Evolutionary conservation across 2,888 invertebrate genomes (phyloP), one percentile per base, ranked within the genome.

Genomic region (Barypeithes pellucidus): DNA sequence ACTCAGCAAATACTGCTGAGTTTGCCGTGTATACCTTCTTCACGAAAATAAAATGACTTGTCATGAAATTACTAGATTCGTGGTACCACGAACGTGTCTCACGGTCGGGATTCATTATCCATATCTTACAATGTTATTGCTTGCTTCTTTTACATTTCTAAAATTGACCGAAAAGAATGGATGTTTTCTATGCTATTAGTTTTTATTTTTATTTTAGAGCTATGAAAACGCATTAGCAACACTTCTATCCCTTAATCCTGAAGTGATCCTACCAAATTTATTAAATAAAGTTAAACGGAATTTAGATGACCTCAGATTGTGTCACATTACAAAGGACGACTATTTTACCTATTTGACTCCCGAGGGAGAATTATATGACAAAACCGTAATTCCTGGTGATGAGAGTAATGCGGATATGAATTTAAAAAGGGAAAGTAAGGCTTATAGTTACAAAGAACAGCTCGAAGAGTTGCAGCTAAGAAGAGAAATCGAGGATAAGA

Each of bases 401-500:
- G 82, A 77, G 12, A 67, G 45, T 22, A 86, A 86, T 70, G 86
- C 86, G 62, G 54, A 86, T 60, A 91, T 91, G 89, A 97, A 98
- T 81, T 89, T 98, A 84, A 97, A 96, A 85, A 90, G 98, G 14
- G 99, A 99, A 85, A 98, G 96, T 85, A 98, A 98, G 87, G 95
- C 93, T 1, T 99, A 99, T 85, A 96, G 97, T 75, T 98, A 96
- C 85, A 96, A 97, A 83, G 99, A 99, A 75, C 99, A 99, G 85
- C 89, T 97, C 82, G 98, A 98, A 82, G 99, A 99, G 85, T 85
- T 97, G 78, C 96, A 98, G 83, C 87, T 98, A 66, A 89, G 95
- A n/a, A 91, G 96, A 74, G 98, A 98, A 87, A 87, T 98, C 18
- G 97, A 97, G 79, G 97, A 96, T 80, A 96, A 96, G 85, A 91